Percentiles rank a stretch among this genome's conserved stretches.
Conservation (phyloP, 2,888 invertebrate genomes). For the Hypercompe scribonia region DNA sequence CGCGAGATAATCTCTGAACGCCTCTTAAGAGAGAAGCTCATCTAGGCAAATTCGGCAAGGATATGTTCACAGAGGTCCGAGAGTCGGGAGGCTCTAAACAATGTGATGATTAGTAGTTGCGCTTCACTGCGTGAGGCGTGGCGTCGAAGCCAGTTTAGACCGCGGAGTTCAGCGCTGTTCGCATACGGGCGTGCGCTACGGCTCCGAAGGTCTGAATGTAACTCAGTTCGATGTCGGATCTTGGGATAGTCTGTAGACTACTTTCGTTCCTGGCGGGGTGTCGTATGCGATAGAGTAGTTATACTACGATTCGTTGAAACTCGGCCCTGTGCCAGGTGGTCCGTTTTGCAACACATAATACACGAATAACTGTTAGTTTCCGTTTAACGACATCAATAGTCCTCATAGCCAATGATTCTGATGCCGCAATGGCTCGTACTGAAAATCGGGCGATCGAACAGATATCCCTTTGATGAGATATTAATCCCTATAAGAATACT, state of each 20-base stretch:
- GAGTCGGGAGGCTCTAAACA: constrained; percentile 80
- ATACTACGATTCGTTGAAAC: constrained; percentile 88
- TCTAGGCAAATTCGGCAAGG: constrained; percentile 84
- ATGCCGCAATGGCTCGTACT: accelerated
- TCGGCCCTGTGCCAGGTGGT: constrained; percentile 76
- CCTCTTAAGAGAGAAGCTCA: constrained; percentile 77
- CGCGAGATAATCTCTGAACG: constrained; percentile 84
- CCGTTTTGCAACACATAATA: constrained; percentile 31
- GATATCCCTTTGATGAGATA: too few species aligned
- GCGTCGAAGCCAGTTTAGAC: constrained; percentile 71
- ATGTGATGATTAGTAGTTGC: constrained; percentile 70
- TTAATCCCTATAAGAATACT: too few species aligned
- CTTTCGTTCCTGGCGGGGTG: constrained; percentile 86
- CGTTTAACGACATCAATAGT: too few species aligned
- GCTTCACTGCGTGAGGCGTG: constrained; percentile 63
- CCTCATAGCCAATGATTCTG: accelerated
- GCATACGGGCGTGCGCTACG: constrained; percentile 58
- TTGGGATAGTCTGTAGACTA: constrained; percentile 88
- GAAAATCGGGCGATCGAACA: accelerated
- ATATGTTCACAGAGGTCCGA: constrained; percentile 71
- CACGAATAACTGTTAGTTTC: constrained; percentile 3
- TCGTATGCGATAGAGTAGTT: constrained; percentile 56
- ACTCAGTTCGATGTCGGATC: constrained; percentile 48
- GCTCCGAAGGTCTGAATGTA: constrained; percentile 47
- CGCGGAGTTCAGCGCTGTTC: constrained; percentile 64